phyloP scores from a whole-genome alignment of 2,888 invertebrate species.

The Campoplex nolae region DNA sequence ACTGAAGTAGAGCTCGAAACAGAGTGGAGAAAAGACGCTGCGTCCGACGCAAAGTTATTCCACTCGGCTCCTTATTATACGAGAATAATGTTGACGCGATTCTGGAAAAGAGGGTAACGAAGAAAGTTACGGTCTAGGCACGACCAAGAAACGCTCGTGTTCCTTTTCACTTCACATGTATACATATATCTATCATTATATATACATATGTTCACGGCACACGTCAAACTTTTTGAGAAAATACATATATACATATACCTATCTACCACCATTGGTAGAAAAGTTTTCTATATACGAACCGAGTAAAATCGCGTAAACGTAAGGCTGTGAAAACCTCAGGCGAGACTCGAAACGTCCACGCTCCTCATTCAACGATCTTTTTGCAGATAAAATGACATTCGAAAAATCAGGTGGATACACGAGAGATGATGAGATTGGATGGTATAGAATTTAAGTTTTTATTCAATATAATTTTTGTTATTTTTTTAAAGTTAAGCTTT shows the following conservation, averaged over 20 bases:
- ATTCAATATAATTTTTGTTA: background rate
- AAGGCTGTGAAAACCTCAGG: constrained; percentile 67
- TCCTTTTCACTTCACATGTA: constrained; percentile 17
- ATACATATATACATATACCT: constrained; percentile 31
- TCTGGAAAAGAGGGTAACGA: constrained; percentile 77
- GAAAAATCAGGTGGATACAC: background rate
- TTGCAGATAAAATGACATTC: background rate
- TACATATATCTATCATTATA: background rate
- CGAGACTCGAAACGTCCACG: constrained; percentile 26
- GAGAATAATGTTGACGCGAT: constrained; percentile 80
- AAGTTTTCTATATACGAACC: constrained; percentile 25
- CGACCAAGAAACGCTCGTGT: constrained; percentile 35
- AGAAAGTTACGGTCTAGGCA: constrained; percentile 76
- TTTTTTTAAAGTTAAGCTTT: background rate
- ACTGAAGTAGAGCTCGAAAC: constrained; percentile 35
- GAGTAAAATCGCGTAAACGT: constrained; percentile 23
- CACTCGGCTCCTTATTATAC: constrained; percentile 77
- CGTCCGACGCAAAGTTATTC: constrained; percentile 75
- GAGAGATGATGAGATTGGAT: background rate
- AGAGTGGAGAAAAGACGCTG: constrained; percentile 65
- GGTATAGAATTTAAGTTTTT: background rate
- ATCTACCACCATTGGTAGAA: constrained; percentile 17
- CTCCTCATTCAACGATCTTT: constrained; percentile 8
- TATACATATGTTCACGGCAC: constrained; percentile 20
- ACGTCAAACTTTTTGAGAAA: constrained; percentile 67